Evolutionary conservation across 2,113 vertebrate species (phyloP), one percentile per base, ranked within the genome.

Genomic region (Corythoichthys intestinalis): DNA sequence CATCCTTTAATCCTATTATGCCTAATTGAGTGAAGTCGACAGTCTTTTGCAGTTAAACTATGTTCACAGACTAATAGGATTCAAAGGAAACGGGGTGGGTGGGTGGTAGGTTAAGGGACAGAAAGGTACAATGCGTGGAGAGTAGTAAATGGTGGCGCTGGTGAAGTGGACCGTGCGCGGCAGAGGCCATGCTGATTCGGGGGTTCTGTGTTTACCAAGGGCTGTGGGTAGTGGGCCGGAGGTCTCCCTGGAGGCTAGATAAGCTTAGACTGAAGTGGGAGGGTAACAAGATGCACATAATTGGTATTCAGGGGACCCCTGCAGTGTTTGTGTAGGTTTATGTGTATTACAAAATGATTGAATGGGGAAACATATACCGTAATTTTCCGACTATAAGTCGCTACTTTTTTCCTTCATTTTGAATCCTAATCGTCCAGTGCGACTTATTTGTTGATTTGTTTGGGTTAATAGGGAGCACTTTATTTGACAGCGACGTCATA

Each of bases 1-100:
- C 91, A 80, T 88, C 90, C 76, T 37, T 58, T 96, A 96, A 97
- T 98, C 95, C 94, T 95, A 92, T 97, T 95, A 96, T 88, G 88
- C 82, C 87, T 94, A 97, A 97, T 94, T 94, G 93, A 96, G 92
- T 93, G 91, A 93, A 93, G 90, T 93, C 85, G 91, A 88, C 86
- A 93, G 91, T 92, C 92, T 94, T 94, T 94, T 93, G 93, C 91
- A 93, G 92, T 94, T 93, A 93, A 93, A 93, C 91, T 91, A 94
- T 94, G 92, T 94, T 94, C 89, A 93, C 87, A 85, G 91, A 92
- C 91, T 94, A 95, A 94, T 93, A 93, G 88, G 90, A 94, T 93
- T 94, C 90, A 92, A 92, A 91, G 90, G 83, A 75, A 56, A 20
- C 11, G 10, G 60, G n/a, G 38, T 39, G 15, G 35, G 37, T 15